These are phyloP conservation scores for Urocynchramus pylzowi DNA, from an alignment of 2,113 vertebrate genomes.

Conservation along the genomic window DNA sequence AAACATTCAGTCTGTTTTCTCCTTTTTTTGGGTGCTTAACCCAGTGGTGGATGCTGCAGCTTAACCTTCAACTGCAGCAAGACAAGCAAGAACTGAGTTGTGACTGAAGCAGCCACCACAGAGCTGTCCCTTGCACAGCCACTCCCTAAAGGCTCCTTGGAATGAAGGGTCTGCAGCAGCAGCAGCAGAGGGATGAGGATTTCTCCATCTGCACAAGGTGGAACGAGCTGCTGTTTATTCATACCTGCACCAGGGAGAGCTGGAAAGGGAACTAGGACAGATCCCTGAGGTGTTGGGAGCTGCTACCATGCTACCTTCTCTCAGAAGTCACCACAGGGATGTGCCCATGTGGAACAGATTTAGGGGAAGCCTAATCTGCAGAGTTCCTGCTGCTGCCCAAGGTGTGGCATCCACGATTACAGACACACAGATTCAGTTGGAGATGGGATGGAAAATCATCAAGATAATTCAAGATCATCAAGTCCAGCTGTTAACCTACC, in stretches of 20 bases:
- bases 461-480: neutral
- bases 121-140: neutral
- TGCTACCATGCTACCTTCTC: accelerated
- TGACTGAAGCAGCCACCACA: neutral
- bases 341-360: neutral
- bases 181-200: neutral
- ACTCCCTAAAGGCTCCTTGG: neutral
- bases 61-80: neutral
- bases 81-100: neutral
- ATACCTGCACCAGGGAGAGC: neutral
- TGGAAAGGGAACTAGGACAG: neutral
- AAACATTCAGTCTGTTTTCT: neutral
- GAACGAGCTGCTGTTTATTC: neutral
- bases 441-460: neutral
- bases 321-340: neutral
- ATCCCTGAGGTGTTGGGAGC: neutral
- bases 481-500: neutral
- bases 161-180: neutral
- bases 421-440: neutral
- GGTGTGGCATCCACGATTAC: neutral
- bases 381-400: neutral
- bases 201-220: neutral
- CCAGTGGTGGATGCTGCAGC: neutral
- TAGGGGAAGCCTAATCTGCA: neutral
- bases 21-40: neutral